A percentile compares a stretch with the other conserved stretches of the same genome.
Conservation (phyloP, 2,888 invertebrate genomes). For the Brachycybe producta region DNA sequence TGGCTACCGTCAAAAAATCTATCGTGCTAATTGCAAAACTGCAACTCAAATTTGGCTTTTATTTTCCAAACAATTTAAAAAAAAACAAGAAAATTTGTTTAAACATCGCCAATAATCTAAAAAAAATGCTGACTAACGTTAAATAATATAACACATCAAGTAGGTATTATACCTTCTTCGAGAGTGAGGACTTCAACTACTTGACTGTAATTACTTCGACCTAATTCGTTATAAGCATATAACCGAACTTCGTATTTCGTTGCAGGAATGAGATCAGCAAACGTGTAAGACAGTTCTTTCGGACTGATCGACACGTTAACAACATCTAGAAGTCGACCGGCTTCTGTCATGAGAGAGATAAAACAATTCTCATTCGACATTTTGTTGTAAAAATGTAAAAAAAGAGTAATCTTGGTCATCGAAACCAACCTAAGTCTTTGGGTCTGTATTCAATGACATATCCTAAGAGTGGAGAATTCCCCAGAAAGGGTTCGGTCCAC, state of each 20-base stretch:
- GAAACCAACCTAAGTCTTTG: constrained; percentile 15
- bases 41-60: background rate
- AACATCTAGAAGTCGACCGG: constrained; percentile 8
- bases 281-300: constrained; percentile 2
- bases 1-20: no score
- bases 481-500: constrained; percentile 33
- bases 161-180: constrained; percentile 15
- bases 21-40: no score
- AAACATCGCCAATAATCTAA: no score
- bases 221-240: constrained; percentile 16
- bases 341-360: constrained; percentile 6
- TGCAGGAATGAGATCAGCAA: constrained; percentile 12
- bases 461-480: constrained; percentile 25
- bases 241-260: constrained; percentile 15
- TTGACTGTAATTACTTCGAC: constrained; percentile 15
- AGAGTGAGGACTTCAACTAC: constrained; percentile 9
- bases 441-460: constrained; percentile 14
- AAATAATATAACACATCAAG: background rate
- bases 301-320: constrained; percentile 6
- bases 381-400: background rate
- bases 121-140: background rate
- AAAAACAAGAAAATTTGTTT: background rate
- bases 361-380: background rate
- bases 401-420: no score
- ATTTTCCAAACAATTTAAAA: background rate